Evolutionary conservation across 1,140 invertebrate genomes (phyloP), one percentile per base, ranked within the genome.

Genomic region (Antheraea mylitta): DNA sequence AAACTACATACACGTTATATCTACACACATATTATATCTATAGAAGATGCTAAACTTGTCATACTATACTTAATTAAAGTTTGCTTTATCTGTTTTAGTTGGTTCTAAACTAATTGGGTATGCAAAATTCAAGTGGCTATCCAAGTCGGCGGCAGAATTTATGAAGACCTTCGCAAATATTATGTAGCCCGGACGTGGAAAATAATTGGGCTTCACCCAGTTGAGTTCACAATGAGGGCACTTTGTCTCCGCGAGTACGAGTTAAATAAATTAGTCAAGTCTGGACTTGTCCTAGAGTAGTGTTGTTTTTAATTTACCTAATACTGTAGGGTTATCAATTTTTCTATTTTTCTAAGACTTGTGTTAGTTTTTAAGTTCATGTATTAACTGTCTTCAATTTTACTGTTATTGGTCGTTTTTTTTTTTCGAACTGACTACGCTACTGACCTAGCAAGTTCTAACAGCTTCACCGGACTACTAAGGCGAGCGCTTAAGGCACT

Each of bases 21-120:
- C 4, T 30, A 42, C 38, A 3, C 1, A 3, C 38, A 7, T 61
- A 19, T 19, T 22, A 61, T 11, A 8, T 42, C 18, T 59, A 59
- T 59, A 59, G 8, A 59, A 59, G 38, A 7, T 42, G 38, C 16
- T n/a, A n/a, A 13, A 16, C 45, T 6, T n/a, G 0, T 9, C 38
- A 7, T 42, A 8, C 7, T 42, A 9, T 7, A 9, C 38, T 42
- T 10, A 8, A 60, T 22, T 60, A 60, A 60, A 22, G 22, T 19
- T 60, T 6, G 10, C 13, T 22, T 19, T 22, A 60, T 60, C 18
- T 60, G 22, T 19, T 60, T 60, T 53, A 60, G 22, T 60, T 13
- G 59, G 22, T 60, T 22, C 59, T 7, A 59, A 60, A 60, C 59
- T 60, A 60, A 60, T 60, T 60, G 59, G 22, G 10, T 60, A 60